phyloP scores from a whole-genome alignment of 2,888 invertebrate species.

The Trissoscelio sp. region DNA sequence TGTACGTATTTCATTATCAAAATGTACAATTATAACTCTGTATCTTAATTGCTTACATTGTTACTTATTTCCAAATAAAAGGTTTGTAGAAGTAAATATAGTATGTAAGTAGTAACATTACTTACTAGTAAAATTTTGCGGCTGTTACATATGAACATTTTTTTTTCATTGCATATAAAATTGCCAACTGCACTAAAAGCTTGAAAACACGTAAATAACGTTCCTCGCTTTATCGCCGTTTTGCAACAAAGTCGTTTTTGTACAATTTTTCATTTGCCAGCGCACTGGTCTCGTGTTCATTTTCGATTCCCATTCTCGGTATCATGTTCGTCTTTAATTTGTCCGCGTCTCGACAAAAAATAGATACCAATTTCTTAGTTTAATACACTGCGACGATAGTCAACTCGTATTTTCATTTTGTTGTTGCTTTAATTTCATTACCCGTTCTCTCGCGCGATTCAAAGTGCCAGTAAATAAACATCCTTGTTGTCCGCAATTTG shows the following conservation, averaged over 20 bases:
- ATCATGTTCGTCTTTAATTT: slow-evolving; percentile 11
- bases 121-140: too few relatives aligned
- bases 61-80: too few relatives aligned
- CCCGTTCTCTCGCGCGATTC: slow-evolving; percentile 7
- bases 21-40: too few relatives aligned
- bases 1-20: too few relatives aligned
- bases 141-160: neutral
- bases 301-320: slow-evolving; percentile 9
- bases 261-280: neutral
- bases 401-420: slow-evolving; percentile 13
- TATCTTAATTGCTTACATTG: too few relatives aligned
- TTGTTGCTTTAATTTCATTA: slow-evolving; percentile 12
- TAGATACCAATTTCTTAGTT: slow-evolving; percentile 39
- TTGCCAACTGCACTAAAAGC: neutral
- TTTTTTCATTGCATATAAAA: neutral
- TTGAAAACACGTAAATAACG: neutral
- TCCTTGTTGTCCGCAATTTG: neutral
- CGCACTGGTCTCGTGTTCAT: slow-evolving; percentile 6
- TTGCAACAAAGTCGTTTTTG: neutral
- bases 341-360: slow-evolving; percentile 13
- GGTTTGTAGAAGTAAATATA: too few relatives aligned
- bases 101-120: too few relatives aligned
- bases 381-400: slow-evolving; percentile 8
- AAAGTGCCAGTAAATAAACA: slow-evolving; percentile 18
- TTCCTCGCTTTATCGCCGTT: neutral